Percentiles rank a stretch among this genome's conserved stretches.
Evolutionary conservation across 2,113 vertebrate species (phyloP).

Genomic region (Thunnus maccoyii): DNA sequence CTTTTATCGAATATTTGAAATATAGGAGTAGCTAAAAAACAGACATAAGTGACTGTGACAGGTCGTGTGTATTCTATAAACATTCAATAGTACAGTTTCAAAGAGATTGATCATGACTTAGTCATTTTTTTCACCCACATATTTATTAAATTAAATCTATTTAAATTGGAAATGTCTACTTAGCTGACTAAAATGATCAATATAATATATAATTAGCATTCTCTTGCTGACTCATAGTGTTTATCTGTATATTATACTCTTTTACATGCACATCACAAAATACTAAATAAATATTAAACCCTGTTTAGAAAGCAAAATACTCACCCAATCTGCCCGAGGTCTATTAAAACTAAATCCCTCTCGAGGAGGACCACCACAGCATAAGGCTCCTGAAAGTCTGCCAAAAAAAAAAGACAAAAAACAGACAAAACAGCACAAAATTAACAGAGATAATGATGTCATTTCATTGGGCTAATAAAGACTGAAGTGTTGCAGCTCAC

Average conservation of each 20-base stretch:
- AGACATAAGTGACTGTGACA: neutral
- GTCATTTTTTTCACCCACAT: too few relatives aligned
- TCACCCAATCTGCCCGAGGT: constrained; percentile 97
- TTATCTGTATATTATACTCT: too few relatives aligned
- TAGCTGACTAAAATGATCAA: neutral
- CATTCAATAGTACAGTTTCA: neutral
- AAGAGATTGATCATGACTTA: neutral
- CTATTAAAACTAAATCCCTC: constrained; percentile 97
- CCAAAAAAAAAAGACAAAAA: neutral
- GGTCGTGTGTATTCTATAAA: neutral
- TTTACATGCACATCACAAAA: neutral
- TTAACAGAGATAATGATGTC: neutral
- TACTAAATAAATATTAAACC: neutral
- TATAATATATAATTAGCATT: neutral
- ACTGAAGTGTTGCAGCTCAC: constrained; percentile 78
- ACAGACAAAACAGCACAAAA: neutral
- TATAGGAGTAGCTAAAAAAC: neutral
- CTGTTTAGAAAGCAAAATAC: constrained; percentile 31
- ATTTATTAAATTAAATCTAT: too few relatives aligned
- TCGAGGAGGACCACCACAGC: constrained; percentile 97
- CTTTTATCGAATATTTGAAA: neutral
- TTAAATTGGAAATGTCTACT: too few relatives aligned
- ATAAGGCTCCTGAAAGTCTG: constrained; percentile 98
- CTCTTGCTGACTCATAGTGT: too few relatives aligned
- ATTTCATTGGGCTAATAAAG: neutral